Conservation (phyloP, 2,888 invertebrate species). For the Lithophane socia region DNA sequence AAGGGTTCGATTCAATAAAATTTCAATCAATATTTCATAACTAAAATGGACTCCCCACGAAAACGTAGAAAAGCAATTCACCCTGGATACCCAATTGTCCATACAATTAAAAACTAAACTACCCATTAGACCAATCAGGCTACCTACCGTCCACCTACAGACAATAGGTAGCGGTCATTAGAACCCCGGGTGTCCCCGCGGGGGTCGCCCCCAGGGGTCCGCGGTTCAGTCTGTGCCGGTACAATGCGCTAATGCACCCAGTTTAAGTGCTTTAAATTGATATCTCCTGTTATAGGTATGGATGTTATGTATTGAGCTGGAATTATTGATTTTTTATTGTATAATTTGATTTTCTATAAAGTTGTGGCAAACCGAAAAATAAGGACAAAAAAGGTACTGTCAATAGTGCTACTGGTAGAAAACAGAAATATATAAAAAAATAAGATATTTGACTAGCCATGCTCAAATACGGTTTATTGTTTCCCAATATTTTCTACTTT, state of each 20-base stretch:
- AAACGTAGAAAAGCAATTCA: constrained; percentile 9
- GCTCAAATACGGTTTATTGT: constrained; percentile 28
- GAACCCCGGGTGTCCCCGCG: constrained; percentile 55
- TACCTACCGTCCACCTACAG: constrained; percentile 59
- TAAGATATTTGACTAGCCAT: constrained; percentile 18
- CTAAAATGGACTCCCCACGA: constrained; percentile 26
- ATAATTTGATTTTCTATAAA: too few relatives aligned
- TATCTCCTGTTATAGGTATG: constrained; percentile 46
- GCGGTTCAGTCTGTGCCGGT: constrained; percentile 53
- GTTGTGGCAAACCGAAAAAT: too few relatives aligned
- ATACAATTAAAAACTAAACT: constrained; percentile 49
- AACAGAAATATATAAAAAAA: neutral
- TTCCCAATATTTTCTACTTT: constrained; percentile 51
- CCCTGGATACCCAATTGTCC: constrained; percentile 14
- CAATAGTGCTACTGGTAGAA: too few relatives aligned
- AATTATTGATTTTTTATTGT: constrained; percentile 21
- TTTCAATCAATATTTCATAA: neutral
- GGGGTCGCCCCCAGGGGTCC: constrained; percentile 53
- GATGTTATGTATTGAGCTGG: neutral
- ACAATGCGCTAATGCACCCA: constrained; percentile 65
- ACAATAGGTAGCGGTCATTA: constrained; percentile 70
- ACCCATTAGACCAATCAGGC: constrained; percentile 45
- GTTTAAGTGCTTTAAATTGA: constrained; percentile 68
- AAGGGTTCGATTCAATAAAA: neutral
- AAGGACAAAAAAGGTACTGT: neutral